Evolutionary conservation across 2,113 vertebrate genomes (phyloP).

Genomic region (Ailuropoda melanoleuca): DNA sequence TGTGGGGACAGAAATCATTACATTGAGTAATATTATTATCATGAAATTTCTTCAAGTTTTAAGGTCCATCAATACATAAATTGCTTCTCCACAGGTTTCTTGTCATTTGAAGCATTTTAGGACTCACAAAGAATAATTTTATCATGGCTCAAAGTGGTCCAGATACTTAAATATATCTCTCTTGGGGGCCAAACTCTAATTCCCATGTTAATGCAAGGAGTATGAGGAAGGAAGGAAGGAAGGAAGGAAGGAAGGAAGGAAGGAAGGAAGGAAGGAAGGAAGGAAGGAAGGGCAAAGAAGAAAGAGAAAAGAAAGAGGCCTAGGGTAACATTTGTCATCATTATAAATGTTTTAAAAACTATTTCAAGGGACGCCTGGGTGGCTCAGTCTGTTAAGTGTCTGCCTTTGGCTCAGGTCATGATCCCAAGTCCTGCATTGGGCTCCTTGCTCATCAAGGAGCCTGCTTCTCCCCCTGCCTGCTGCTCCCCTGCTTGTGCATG

Average conservation of each 20-base stretch:
- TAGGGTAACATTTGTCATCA: not conserved
- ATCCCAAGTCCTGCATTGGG: no score
- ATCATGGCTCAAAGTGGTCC: not conserved
- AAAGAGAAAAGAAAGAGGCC: fast-evolving
- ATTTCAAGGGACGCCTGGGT: not conserved
- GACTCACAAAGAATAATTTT: not conserved
- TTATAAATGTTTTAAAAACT: conserved; percentile 4
- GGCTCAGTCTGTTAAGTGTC: no score
- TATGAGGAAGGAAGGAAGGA: not conserved
- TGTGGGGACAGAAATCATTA: not conserved
- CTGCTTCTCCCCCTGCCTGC: no score
- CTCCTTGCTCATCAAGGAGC: no score
- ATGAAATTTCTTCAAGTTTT: not conserved
- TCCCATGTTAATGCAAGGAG: not conserved
- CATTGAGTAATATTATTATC: not conserved
- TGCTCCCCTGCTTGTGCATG: fast-evolving
- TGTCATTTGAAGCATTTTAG: conserved; percentile 35
- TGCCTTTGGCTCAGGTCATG: no score
- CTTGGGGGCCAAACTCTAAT: not conserved
- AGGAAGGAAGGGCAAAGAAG: not conserved
- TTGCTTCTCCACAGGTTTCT: not conserved
- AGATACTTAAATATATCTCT: not conserved
- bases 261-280: not conserved
- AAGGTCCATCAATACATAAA: not conserved
- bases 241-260: fast-evolving